Evolutionary conservation across 2,888 invertebrate species (phyloP).

Genomic region (Cheilosia pagana): DNA sequence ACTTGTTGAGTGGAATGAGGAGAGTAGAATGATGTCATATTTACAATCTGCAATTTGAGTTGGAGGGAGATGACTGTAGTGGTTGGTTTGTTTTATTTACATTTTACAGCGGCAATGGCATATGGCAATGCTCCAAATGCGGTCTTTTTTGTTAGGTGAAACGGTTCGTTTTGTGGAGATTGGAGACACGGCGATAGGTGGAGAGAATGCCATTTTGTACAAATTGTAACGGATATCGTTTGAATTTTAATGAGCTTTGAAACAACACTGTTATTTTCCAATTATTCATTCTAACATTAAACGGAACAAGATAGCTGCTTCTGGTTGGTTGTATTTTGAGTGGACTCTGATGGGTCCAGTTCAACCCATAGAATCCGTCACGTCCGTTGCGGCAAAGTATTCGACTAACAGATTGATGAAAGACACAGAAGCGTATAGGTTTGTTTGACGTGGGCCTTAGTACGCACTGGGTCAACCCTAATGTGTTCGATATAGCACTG

Average conservation of each 20-base stretch:
- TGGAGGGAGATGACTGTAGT: conserved; percentile 26
- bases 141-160: conserved; percentile 24
- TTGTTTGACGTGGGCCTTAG: no score
- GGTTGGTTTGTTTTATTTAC: conserved; percentile 43
- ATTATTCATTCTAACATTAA: no score
- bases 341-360: no score
- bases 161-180: conserved; percentile 2
- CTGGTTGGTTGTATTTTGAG: no score
- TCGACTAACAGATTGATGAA: no score
- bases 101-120: neutral
- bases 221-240: conserved; percentile 1
- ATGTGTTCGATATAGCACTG: no score
- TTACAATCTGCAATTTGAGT: neutral
- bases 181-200: conserved; percentile 1
- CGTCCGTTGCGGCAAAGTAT: no score
- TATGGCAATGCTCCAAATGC: neutral
- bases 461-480: no score
- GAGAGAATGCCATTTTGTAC: conserved; percentile 9
- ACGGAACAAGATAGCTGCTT: no score
- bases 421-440: no score
- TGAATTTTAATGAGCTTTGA: neutral
- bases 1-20: conserved; percentile 67
- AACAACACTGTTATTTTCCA: neutral
- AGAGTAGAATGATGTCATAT: conserved; percentile 58
- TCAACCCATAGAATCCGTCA: no score